phyloP scores from a whole-genome alignment of 30 jellyfish, hydroid and myxozoan genomes.

The Haliclystus octoradiatus region DNA sequence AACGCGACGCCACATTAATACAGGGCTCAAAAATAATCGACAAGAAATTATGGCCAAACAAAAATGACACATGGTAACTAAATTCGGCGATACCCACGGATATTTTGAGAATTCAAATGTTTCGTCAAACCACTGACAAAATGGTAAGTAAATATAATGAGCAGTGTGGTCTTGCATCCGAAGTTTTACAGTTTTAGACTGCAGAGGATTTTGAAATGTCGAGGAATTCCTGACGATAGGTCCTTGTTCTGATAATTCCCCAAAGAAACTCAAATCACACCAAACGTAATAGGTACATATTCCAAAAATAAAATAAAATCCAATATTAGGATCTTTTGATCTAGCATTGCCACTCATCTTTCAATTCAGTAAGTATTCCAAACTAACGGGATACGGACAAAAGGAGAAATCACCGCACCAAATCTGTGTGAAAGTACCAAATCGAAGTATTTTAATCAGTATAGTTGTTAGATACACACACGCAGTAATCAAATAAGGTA shows the following conservation, averaged over 20 bases:
- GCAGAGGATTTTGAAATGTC: background rate
- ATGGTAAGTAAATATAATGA: constrained; percentile 70
- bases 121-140: constrained; percentile 72
- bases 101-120: constrained; percentile 47
- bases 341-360: background rate
- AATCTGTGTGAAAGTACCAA: too few relatives aligned
- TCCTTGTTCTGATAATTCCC: constrained; percentile 54
- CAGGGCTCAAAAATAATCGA: constrained; percentile 26
- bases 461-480: too few relatives aligned
- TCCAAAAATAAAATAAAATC: constrained; percentile 67
- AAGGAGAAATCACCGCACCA: too few relatives aligned
- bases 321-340: constrained; percentile 50
- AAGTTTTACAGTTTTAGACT: constrained; percentile 35
- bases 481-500: too few relatives aligned
- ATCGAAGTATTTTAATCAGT: too few relatives aligned
- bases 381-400: too few relatives aligned
- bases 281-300: constrained; percentile 71
- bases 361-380: too few relatives aligned
- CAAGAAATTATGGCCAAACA: constrained; percentile 71
- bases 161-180: constrained; percentile 94
- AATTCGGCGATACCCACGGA: constrained; percentile 80
- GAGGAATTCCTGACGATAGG: constrained; percentile 3
- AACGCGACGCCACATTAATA: constrained; percentile 42
- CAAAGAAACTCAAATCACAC: constrained; percentile 90
- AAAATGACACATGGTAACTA: constrained; percentile 56